Evolutionary conservation across 1,140 invertebrate genomes (phyloP).

Genomic region (Nasonia longicornis): DNA sequence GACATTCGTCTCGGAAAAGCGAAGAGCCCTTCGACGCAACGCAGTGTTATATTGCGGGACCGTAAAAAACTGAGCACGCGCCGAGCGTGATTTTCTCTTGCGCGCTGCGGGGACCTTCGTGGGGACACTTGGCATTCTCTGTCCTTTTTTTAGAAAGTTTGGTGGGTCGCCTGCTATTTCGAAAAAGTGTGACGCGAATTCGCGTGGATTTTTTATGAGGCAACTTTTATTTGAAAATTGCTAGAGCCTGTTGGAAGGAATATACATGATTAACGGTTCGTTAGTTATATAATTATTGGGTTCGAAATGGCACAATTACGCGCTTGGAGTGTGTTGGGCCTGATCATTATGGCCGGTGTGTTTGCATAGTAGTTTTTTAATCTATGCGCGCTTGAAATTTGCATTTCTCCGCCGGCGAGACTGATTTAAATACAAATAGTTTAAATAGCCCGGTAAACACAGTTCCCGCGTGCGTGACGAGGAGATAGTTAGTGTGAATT

Average conservation of each 20-base stretch:
- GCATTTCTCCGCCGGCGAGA: neutral
- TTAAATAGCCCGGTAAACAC: neutral
- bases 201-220: neutral
- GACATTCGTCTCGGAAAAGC: slow-evolving; percentile 47
- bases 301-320: too few relatives aligned
- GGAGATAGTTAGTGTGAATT: slow-evolving; percentile 21
- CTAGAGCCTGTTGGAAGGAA: too few relatives aligned
- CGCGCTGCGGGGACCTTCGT: neutral
- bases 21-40: slow-evolving; percentile 46
- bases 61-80: slow-evolving; percentile 51
- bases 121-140: neutral
- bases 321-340: too few relatives aligned
- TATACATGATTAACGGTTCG: too few relatives aligned
- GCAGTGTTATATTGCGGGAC: slow-evolving; percentile 37
- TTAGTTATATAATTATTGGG: too few relatives aligned
- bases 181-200: neutral
- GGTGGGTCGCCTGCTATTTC: neutral
- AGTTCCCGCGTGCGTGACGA: neutral
- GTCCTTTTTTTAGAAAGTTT: slow-evolving; percentile 20
- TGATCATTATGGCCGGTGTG: too few relatives aligned
- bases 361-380: too few relatives aligned
- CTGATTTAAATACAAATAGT: neutral
- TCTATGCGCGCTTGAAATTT: neutral
- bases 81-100: slow-evolving; percentile 49
- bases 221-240: too few relatives aligned